phyloP scores from a whole-genome alignment of 2,797 vertebrate species.

The Capromys pilorides region DNA sequence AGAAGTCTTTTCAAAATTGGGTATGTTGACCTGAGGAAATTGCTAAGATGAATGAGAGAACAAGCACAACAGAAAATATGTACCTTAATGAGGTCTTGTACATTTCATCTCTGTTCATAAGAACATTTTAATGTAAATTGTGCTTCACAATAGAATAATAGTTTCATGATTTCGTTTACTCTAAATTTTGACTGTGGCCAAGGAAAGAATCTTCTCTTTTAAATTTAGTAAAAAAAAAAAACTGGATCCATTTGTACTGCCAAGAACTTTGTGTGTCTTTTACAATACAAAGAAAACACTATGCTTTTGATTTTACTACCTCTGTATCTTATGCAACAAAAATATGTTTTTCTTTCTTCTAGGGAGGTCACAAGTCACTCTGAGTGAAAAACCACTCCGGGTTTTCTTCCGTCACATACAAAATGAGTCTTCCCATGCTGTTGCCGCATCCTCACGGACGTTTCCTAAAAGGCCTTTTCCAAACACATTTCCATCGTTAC shows the following conservation, averaged over 20 bases:
- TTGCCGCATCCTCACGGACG: conserved; percentile 59
- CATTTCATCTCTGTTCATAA: conserved; percentile 24
- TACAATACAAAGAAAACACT: neutral
- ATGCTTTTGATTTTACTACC: neutral
- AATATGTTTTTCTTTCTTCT: conserved; percentile 52
- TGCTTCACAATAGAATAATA: neutral
- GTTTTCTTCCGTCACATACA: conserved; percentile 35
- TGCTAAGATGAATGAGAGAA: conserved; percentile 25
- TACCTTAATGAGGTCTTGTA: neutral
- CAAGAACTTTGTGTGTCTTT: neutral
- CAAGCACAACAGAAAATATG: conserved; percentile 29
- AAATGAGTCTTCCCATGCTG: conserved; percentile 81
- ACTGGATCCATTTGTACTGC: neutral
- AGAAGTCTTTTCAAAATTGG: conserved; percentile 12
- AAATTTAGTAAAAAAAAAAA: conserved; percentile 48
- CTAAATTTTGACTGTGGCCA: neutral
- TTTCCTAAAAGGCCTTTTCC: conserved; percentile 68
- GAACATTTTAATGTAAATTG: conserved; percentile 30
- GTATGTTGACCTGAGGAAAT: conserved; percentile 48
- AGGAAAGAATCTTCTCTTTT: neutral
- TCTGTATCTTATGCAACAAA: conserved; percentile 55
- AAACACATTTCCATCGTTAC: neutral
- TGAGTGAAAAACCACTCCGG: neutral
- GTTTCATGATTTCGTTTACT: conserved; percentile 16
- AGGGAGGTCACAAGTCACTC: conserved; percentile 59